Conservation (phyloP, 1,140 invertebrate genomes). For the Drosophila suzukii region DNA sequence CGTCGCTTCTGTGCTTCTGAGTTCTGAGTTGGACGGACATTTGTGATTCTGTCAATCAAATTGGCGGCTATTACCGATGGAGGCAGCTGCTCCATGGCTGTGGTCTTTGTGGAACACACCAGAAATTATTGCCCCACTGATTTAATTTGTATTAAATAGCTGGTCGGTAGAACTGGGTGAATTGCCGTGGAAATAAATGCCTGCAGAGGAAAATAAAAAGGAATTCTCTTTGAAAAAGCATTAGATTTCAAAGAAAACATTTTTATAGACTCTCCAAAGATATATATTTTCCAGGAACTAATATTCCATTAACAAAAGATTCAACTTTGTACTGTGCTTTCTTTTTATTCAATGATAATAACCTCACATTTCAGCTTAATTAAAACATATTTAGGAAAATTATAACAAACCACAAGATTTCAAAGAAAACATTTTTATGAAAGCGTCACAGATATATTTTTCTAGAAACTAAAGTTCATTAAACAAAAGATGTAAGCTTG, state of each 20-base stretch:
- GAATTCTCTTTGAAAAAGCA: background rate
- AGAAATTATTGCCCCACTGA: constrained; percentile 59
- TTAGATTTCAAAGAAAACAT: constrained; percentile 5
- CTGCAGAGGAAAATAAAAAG: constrained; percentile 17
- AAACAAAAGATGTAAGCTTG: background rate
- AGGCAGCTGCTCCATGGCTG: constrained; percentile 19
- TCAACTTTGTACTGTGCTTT: no score
- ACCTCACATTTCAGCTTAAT: no score
- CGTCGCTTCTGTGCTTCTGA: constrained; percentile 16
- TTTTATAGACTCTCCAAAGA: background rate
- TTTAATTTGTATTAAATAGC: constrained; percentile 57
- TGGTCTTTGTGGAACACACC: constrained; percentile 25
- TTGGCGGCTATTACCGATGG: constrained; percentile 39
- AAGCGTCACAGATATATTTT: background rate
- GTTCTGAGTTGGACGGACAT: constrained; percentile 36
- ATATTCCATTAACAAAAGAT: no score
- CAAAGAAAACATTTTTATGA: background rate
- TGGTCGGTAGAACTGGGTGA: background rate
- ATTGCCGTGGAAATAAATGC: constrained; percentile 12
- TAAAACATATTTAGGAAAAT: no score
- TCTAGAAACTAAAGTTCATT: background rate
- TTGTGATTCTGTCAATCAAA: constrained; percentile 73
- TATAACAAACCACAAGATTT: background rate
- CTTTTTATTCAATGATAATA: no score
- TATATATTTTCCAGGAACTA: background rate